A percentile compares a stretch with the other conserved stretches of the same genome.
These are phyloP conservation scores for Semaprochilodus insignis DNA, from an alignment of 2,797 vertebrate species.

Conservation along the genomic window DNA sequence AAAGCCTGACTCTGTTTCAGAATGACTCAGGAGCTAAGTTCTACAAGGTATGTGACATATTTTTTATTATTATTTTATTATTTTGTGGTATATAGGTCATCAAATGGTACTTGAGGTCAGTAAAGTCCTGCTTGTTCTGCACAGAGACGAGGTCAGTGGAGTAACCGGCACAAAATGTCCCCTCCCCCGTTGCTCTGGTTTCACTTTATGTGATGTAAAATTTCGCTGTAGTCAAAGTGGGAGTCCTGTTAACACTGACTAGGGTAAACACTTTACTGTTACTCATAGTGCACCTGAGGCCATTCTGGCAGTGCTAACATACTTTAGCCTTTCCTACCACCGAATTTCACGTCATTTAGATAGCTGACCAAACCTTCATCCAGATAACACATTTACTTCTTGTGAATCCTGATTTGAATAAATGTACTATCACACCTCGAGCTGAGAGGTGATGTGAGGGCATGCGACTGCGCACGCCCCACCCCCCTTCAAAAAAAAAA, in stretches of 20 bases:
- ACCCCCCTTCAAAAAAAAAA: too few species aligned
- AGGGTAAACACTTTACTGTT: not conserved
- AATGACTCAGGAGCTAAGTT: conserved; percentile 86
- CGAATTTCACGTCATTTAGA: not conserved
- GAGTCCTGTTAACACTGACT: conserved; percentile 31
- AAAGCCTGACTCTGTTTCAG: conserved; percentile 86
- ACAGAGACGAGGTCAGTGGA: conserved; percentile 18
- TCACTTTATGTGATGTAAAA: conserved; percentile 37
- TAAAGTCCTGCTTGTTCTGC: not conserved
- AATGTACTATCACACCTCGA: too few species aligned
- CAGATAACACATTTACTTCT: not conserved
- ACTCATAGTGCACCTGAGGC: conserved; percentile 42
- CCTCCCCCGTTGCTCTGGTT: conserved; percentile 43
- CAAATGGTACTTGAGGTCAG: not conserved
- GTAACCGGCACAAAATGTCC: conserved; percentile 23
- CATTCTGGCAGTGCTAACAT: conserved; percentile 4
- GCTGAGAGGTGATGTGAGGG: too few species aligned
- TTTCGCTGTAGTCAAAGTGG: conserved; percentile 39
- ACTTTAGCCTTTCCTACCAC: not conserved
- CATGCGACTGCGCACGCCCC: too few species aligned
- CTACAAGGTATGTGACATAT: conserved; percentile 80
- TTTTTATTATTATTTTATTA: too few species aligned
- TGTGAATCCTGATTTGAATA: too few species aligned
- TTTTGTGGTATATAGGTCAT: not conserved
- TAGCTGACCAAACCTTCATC: not conserved